These are phyloP conservation scores for Trypoxylon attenuatum DNA, from an alignment of 2,888 invertebrate species.

Conservation along the genomic window DNA sequence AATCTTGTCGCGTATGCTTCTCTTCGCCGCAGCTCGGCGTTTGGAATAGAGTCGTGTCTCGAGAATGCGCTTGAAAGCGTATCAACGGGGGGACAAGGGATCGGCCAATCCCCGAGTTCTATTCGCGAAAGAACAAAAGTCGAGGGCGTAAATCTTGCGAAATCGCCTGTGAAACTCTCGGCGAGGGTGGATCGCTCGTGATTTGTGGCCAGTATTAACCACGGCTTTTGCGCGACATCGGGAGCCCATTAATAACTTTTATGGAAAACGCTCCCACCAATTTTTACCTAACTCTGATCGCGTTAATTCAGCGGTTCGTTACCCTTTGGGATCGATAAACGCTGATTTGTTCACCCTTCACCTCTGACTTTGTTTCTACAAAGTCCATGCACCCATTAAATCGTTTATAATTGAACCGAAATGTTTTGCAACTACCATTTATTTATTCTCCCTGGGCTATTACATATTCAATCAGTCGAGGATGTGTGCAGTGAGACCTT, in stretches of 20 bases:
- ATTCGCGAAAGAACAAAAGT: conserved; percentile 7
- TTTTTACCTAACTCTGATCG: no score
- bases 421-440: no score
- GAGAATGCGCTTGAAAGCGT: neutral
- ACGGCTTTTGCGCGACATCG: conserved; percentile 32
- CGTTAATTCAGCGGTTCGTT: no score
- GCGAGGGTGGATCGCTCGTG: conserved; percentile 19
- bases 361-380: no score
- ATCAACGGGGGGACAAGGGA: conserved; percentile 4
- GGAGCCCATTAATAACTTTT: conserved; percentile 33
- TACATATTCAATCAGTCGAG: no score
- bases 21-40: neutral
- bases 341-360: no score
- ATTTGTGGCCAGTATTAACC: conserved; percentile 33
- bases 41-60: neutral
- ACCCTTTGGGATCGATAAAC: no score
- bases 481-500: no score
- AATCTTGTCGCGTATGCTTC: no score
- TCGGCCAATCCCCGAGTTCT: neutral
- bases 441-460: no score
- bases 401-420: no score
- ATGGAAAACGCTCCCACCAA: conserved; percentile 25
- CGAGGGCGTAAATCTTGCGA: conserved; percentile 38
- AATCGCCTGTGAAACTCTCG: conserved; percentile 18
- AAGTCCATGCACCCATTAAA: no score